Evolutionary conservation across 2,888 invertebrate species (phyloP).

Genomic region (Trichogramma dendrolimi): DNA sequence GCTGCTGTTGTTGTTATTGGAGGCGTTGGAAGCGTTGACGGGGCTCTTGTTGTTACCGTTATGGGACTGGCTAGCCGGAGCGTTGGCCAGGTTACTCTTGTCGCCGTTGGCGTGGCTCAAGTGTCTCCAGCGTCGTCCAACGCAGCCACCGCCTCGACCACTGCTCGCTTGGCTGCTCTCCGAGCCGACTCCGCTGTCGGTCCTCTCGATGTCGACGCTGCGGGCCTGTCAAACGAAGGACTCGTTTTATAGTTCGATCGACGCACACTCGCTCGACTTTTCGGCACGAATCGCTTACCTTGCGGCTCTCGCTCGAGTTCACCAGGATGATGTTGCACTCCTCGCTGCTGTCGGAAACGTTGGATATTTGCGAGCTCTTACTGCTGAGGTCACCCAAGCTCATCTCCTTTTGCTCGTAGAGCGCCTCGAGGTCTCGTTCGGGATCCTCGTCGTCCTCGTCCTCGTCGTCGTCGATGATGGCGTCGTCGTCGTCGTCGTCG

Average conservation of each 20-base stretch:
- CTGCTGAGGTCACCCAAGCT: conserved; percentile 60
- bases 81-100: conserved; percentile 38
- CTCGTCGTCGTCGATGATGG: conserved; percentile 42
- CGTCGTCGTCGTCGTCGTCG: conserved; percentile 41
- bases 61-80: neutral
- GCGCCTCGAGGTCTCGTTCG: conserved; percentile 54
- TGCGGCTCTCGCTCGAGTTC: conserved; percentile 45
- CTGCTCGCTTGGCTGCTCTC: conserved; percentile 85
- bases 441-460: conserved; percentile 60
- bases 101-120: conserved; percentile 40
- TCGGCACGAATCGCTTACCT: conserved; percentile 35
- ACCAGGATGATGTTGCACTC: conserved; percentile 67
- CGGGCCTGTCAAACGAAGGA: conserved; percentile 41
- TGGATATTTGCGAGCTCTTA: conserved; percentile 72
- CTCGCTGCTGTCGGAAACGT: conserved; percentile 81
- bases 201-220: conserved; percentile 78
- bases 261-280: neutral
- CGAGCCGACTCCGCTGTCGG: conserved; percentile 88
- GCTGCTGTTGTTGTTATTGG: conserved; percentile 32
- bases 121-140: conserved; percentile 44
- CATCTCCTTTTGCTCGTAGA: conserved; percentile 54
- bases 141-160: conserved; percentile 54
- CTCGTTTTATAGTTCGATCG: neutral
- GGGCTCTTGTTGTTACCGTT: conserved; percentile 40
- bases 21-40: conserved; percentile 57